These are phyloP conservation scores for Lamprologus sp. DNA, from an alignment of 2,113 vertebrate genomes.

Conservation along the genomic window DNA sequence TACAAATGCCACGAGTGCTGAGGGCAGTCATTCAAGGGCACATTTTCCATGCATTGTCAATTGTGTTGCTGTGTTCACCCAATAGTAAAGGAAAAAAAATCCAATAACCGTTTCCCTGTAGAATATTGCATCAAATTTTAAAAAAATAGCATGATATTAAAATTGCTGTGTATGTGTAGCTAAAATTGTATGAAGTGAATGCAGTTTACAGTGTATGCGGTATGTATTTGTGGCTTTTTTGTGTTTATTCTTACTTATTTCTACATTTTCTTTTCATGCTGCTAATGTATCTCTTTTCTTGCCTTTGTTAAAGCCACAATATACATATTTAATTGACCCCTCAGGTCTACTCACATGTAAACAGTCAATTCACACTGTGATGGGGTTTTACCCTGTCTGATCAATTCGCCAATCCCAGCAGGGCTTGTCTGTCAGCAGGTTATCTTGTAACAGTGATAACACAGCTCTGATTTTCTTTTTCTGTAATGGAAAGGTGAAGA, in stretches of 20 bases:
- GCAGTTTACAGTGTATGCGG: neutral
- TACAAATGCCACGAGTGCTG: constrained; percentile 47
- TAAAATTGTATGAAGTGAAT: neutral
- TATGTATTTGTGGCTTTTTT: neutral
- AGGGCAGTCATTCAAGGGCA: constrained; percentile 44
- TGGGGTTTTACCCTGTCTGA: constrained; percentile 26
- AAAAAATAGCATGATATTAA: neutral
- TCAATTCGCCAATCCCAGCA: constrained; percentile 47
- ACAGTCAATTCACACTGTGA: constrained; percentile 26
- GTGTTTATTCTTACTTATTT: neutral
- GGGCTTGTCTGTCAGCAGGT: constrained; percentile 45
- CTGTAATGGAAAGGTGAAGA: constrained; percentile 32
- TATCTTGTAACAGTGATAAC: constrained; percentile 20
- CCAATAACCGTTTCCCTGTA: neutral
- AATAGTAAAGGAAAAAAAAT: neutral
- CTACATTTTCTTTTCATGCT: neutral
- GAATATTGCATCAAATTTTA: neutral
- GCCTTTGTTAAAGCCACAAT: neutral
- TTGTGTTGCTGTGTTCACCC: neutral
- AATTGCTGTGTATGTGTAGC: neutral
- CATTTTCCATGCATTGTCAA: constrained; percentile 36
- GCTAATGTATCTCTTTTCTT: neutral
- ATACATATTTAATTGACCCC: constrained; percentile 47
- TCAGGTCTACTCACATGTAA: constrained; percentile 18
- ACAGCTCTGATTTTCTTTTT: constrained; percentile 13